Evolutionary conservation across 2,888 invertebrate species (phyloP).

Genomic region (Stenoptilia bipunctidactyla): DNA sequence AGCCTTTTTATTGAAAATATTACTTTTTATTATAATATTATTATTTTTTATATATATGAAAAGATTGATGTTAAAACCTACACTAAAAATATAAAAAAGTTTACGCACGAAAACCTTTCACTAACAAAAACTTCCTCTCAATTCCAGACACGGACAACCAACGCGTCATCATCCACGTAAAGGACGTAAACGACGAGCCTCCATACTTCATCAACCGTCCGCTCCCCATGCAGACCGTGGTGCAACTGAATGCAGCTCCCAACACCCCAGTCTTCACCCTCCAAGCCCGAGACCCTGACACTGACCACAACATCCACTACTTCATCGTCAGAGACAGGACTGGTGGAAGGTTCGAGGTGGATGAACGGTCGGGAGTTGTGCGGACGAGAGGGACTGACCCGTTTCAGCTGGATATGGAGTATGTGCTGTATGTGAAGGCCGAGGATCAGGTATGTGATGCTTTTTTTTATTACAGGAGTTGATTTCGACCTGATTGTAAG

Average conservation of each 20-base stretch:
- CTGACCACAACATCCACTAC: conserved; percentile 95
- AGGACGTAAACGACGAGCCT: conserved; percentile 96
- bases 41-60: no score
- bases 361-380: conserved; percentile 92
- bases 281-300: conserved; percentile 96
- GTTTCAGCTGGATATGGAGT: conserved; percentile 96
- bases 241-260: conserved; percentile 94
- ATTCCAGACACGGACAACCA: conserved; percentile 93
- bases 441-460: conserved; percentile 80
- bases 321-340: conserved; percentile 94
- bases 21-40: no score
- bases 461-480: no score
- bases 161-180: conserved; percentile 93
- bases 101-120: no score
- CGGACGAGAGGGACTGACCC: conserved; percentile 91
- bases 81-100: no score
- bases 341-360: conserved; percentile 85
- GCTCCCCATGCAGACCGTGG: conserved; percentile 96
- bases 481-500: no score
- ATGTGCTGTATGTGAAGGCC: conserved; percentile 95
- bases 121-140: no score
- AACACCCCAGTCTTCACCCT: conserved; percentile 98
- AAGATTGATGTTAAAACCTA: no score
- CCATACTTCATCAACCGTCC: conserved; percentile 98
- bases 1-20: no score